phyloP scores from a whole-genome alignment of 2,113 vertebrate genomes.

The Apaloderma vittatum region DNA sequence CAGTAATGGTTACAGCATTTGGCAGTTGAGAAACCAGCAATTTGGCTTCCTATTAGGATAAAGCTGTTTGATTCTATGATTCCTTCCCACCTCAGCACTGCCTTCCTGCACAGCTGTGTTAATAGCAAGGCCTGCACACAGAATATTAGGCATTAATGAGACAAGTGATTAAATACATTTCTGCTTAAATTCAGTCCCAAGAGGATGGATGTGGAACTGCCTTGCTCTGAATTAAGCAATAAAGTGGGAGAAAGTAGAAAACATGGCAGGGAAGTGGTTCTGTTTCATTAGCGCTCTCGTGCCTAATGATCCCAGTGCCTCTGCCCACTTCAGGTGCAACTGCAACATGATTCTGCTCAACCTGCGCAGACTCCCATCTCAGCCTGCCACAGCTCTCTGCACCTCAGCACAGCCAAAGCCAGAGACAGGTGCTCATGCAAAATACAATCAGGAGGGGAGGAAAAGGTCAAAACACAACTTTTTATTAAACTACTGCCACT shows the following conservation, averaged over 20 bases:
- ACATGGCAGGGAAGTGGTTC: neutral
- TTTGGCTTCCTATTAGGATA: neutral
- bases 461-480: neutral
- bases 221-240: slow-evolving; percentile 9
- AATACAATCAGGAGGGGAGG: neutral
- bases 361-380: neutral
- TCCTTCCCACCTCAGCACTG: neutral
- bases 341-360: neutral
- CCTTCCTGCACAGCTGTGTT: neutral
- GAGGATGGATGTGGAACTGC: neutral
- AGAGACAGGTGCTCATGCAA: neutral
- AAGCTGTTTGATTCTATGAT: neutral
- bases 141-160: neutral
- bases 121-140: neutral
- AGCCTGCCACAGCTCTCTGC: neutral
- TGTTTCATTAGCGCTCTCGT: neutral
- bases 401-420: neutral
- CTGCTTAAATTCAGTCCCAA: neutral
- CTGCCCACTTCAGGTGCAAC: neutral
- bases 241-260: neutral
- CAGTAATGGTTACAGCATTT: neutral
- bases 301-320: rapidly evolving
- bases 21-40: neutral
- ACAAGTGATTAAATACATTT: slow-evolving; percentile 34
- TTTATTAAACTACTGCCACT: neutral